phyloP scores from a whole-genome alignment of 2,113 vertebrate genomes.

The Nannospalax galili region DNA sequence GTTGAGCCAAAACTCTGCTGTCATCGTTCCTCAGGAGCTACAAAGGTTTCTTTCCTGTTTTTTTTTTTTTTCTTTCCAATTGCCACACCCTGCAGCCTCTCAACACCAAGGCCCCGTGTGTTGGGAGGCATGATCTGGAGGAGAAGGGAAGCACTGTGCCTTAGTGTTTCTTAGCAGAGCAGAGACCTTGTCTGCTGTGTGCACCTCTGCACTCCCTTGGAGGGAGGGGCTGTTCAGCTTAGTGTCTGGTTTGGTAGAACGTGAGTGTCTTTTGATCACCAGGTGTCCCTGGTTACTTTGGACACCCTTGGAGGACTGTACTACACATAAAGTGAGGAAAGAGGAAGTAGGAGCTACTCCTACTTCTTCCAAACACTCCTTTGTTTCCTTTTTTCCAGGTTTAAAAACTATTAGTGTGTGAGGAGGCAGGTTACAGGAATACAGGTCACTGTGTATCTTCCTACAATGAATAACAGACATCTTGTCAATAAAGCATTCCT shows the following conservation, averaged over 20 bases:
- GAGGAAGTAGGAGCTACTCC: background rate
- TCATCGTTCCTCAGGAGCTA: slow-evolving; percentile 75
- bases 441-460: slow-evolving; percentile 60
- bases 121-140: too few species aligned
- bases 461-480: slow-evolving; percentile 56
- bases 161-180: slow-evolving; percentile 76
- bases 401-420: background rate
- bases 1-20: background rate
- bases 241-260: background rate
- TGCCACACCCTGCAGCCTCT: too few species aligned
- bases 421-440: slow-evolving; percentile 25
- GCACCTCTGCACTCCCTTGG: slow-evolving; percentile 46
- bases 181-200: slow-evolving; percentile 62
- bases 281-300: slow-evolving; percentile 8
- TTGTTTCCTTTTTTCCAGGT: background rate
- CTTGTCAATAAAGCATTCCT: slow-evolving; percentile 85
- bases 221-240: background rate
- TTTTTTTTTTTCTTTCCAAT: too few species aligned
- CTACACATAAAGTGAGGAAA: background rate
- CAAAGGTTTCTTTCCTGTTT: background rate
- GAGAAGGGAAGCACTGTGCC: slow-evolving; percentile 80
- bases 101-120: too few species aligned
- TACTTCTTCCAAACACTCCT: background rate
- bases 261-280: slow-evolving; percentile 59
- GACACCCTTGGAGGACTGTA: background rate